Percentiles rank a stretch among this genome's conserved stretches.
phyloP scores from a whole-genome alignment of 2,888 invertebrate species.

The Hipparchia semele region DNA sequence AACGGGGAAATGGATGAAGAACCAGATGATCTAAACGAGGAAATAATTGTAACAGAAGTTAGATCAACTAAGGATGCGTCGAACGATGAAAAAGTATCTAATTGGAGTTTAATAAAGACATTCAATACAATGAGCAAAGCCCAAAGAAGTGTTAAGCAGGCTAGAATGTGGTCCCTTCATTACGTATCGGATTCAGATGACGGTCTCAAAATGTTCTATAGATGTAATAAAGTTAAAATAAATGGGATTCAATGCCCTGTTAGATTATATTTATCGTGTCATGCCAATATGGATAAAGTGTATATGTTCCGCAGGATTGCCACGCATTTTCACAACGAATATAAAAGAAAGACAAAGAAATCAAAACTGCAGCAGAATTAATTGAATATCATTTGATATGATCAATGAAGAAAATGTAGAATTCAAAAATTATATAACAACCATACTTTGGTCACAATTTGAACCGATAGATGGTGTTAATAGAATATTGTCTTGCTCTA shows the following conservation, averaged over 20 bases:
- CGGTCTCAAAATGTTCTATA: neutral
- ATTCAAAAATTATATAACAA: no score
- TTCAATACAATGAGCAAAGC: neutral
- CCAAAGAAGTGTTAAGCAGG: neutral
- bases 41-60: neutral
- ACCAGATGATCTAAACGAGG: neutral
- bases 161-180: neutral
- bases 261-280: neutral
- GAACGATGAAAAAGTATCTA: neutral
- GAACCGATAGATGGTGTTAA: no score
- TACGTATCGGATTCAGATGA: neutral
- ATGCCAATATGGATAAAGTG: neutral
- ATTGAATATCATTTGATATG: no score
- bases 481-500: no score
- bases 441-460: no score
- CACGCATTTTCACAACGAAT: neutral
- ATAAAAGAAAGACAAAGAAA: neutral
- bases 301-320: neutral
- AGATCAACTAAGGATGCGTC: neutral
- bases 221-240: slow-evolving; percentile 10
- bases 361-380: no score
- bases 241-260: neutral
- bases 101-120: neutral
- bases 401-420: no score
- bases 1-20: neutral